phyloP scores from a whole-genome alignment of 2,113 vertebrate genomes.

The Ardeotis arabs region DNA sequence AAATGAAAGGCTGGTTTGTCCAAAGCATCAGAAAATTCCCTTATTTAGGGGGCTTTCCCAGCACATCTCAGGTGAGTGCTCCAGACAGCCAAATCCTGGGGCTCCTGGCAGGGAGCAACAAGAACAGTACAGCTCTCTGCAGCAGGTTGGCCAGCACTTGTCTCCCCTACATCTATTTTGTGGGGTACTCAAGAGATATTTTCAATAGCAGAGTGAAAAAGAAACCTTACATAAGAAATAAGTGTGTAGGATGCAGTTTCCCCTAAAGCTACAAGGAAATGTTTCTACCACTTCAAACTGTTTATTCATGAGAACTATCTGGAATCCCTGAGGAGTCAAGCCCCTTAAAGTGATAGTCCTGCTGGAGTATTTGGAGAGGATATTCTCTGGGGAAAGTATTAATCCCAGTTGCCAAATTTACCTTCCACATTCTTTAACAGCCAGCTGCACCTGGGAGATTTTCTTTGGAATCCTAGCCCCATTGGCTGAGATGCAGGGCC shows the following conservation, averaged over 20 bases:
- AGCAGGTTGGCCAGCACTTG: background rate
- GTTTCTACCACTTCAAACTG: background rate
- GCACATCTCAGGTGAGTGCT: background rate
- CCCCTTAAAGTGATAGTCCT: background rate
- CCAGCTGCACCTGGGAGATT: background rate
- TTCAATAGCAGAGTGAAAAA: background rate
- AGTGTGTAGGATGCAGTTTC: background rate
- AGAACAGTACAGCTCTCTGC: background rate
- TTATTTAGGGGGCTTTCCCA: background rate
- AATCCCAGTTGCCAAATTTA: background rate
- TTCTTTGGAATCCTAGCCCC: background rate
- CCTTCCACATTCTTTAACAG: background rate
- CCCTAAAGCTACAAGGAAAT: background rate
- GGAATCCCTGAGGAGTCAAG: background rate
- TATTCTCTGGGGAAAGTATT: background rate
- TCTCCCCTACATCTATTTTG: background rate
- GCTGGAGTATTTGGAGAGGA: background rate
- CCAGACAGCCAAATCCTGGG: background rate
- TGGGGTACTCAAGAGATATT: background rate
- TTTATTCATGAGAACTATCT: background rate
- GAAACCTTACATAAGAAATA: conserved; percentile 3
- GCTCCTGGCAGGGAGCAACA: background rate
- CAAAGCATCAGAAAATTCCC: background rate
- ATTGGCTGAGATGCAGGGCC: background rate
- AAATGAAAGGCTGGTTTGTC: background rate